Conservation (phyloP, 2,888 invertebrate genomes). For the Rhagonycha lutea region DNA sequence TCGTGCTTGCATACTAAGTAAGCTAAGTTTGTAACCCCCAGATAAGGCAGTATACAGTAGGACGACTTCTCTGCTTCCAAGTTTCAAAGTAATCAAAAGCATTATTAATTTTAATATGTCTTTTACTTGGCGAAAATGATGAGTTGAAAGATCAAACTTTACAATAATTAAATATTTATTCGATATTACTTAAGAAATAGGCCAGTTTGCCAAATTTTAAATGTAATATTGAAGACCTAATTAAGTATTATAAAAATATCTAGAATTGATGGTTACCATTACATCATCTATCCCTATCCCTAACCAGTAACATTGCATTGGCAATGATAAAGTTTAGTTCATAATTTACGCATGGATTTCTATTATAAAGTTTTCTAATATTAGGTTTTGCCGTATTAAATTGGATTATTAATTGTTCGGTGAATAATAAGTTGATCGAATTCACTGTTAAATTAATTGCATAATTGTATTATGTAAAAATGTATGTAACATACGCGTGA, state of each 20-base stretch:
- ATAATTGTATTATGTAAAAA: neutral
- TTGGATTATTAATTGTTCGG: neutral
- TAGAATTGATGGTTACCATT: no score
- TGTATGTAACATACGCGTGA: neutral
- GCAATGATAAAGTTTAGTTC: neutral
- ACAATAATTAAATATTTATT: slow-evolving; percentile 40
- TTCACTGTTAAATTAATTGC: neutral
- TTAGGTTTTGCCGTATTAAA: neutral
- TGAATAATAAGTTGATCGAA: neutral
- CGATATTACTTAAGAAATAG: neutral
- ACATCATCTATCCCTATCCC: neutral
- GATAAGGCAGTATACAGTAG: slow-evolving; percentile 31
- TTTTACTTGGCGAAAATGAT: slow-evolving; percentile 40
- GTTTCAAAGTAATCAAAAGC: slow-evolving; percentile 49
- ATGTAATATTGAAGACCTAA: neutral
- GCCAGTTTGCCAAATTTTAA: neutral
- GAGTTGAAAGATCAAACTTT: slow-evolving; percentile 42
- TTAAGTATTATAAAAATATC: no score
- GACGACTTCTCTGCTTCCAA: slow-evolving; percentile 41
- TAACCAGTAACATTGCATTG: neutral
- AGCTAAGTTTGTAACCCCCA: slow-evolving; percentile 27
- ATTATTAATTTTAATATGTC: slow-evolving; percentile 49
- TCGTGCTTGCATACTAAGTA: slow-evolving; percentile 43
- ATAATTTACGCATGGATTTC: neutral
- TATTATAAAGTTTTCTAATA: neutral